These are phyloP conservation scores for Pseudorasbora parva DNA, from an alignment of 2,113 vertebrate genomes.

Conservation along the genomic window DNA sequence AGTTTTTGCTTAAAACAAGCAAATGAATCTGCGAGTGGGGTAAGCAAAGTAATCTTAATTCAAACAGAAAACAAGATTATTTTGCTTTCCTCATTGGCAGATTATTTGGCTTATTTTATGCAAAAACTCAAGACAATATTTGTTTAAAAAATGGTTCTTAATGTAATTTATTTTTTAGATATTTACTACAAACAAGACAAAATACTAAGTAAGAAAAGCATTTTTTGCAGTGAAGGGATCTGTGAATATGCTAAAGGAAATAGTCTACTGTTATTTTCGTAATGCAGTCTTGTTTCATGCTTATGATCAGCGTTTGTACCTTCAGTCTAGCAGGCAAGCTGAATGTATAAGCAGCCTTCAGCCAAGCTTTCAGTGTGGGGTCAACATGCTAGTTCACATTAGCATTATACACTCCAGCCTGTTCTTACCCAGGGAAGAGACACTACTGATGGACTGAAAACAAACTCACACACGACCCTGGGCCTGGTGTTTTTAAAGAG, in stretches of 20 bases:
- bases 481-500: conserved; percentile 70
- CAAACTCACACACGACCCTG: conserved; percentile 50
- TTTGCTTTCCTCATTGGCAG: no score
- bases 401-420: conserved; percentile 77
- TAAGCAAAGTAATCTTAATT: no score
- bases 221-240: no score
- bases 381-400: conserved; percentile 66
- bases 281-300: conserved; percentile 71
- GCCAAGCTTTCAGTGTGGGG: conserved; percentile 73
- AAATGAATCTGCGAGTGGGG: no score
- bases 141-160: no score
- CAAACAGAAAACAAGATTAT: no score
- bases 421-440: conserved; percentile 79
- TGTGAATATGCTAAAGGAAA: conserved; percentile 77
- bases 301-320: conserved; percentile 65
- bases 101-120: no score
- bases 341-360: conserved; percentile 77
- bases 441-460: conserved; percentile 74
- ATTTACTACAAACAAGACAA: no score
- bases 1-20: no score
- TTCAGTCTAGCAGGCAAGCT: conserved; percentile 69
- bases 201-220: no score
- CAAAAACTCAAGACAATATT: no score
- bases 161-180: no score
- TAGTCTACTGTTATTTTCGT: conserved; percentile 67